A percentile compares a stretch with the other conserved stretches of the same genome.
phyloP scores from a whole-genome alignment of 2,797 vertebrate genomes.

The Myripristis murdjan region DNA sequence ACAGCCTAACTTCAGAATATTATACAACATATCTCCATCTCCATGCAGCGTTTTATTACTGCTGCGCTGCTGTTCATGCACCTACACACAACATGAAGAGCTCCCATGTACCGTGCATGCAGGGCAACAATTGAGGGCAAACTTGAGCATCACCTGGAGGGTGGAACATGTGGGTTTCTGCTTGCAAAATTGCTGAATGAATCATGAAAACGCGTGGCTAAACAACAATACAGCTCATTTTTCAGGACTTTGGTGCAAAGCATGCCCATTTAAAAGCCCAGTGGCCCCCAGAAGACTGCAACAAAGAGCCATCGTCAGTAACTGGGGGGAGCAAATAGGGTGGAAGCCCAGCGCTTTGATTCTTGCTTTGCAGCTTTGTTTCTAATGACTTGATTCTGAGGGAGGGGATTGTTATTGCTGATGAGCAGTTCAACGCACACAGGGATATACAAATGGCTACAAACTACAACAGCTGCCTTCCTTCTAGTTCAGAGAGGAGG shows the following conservation, averaged over 20 bases:
- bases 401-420: constrained; percentile 59
- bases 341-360: constrained; percentile 41
- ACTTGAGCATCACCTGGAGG: background rate
- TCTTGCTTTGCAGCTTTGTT: constrained; percentile 32
- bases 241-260: background rate
- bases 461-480: constrained; percentile 66
- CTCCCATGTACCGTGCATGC: constrained; percentile 5
- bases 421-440: constrained; percentile 60
- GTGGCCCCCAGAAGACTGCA: background rate
- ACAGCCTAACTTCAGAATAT: constrained; percentile 19
- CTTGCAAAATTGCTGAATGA: background rate
- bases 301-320: too few species aligned
- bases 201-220: constrained; percentile 12
- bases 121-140: background rate
- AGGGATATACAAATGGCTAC: constrained; percentile 52
- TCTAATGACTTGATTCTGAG: constrained; percentile 42
- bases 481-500: constrained; percentile 46
- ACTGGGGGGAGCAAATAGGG: constrained; percentile 15
- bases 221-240: background rate
- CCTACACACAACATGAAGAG: background rate
- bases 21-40: constrained; percentile 9
- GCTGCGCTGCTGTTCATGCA: constrained; percentile 1
- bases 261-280: constrained; percentile 10
- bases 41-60: background rate
- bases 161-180: background rate